Evolutionary conservation across 2,888 invertebrate species (phyloP).

Genomic region (Microctonus aethiopoides): DNA sequence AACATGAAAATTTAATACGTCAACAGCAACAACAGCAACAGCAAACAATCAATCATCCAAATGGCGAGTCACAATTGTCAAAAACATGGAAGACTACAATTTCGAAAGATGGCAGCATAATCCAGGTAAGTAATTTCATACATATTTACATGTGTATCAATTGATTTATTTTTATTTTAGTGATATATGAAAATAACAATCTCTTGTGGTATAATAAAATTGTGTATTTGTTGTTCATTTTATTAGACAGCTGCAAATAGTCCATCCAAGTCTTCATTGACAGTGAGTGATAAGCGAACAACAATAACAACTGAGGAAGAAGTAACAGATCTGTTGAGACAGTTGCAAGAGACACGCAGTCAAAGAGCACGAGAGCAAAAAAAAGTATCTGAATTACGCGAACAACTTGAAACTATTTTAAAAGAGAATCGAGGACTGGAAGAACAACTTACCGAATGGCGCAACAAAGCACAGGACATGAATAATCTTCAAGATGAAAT

Average conservation of each 20-base stretch:
- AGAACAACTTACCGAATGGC: constrained; percentile 75
- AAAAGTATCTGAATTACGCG: constrained; percentile 79
- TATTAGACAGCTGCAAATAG: constrained; percentile 51
- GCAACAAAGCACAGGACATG: constrained; percentile 79
- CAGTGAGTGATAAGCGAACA: constrained; percentile 41
- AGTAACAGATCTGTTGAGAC: constrained; percentile 72
- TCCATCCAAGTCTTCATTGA: constrained; percentile 39
- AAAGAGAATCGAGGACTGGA: constrained; percentile 79
- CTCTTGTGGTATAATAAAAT: not conserved
- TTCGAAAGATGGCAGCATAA: constrained; percentile 59
- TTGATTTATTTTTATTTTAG: not conserved
- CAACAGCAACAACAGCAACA: constrained; percentile 46
- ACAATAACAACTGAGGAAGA: constrained; percentile 59
- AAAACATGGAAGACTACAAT: constrained; percentile 55
- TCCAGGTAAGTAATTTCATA: constrained; percentile 55
- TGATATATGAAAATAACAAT: not conserved
- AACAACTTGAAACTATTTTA: constrained; percentile 78
- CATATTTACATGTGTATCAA: too few relatives aligned
- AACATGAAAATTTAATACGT: constrained; percentile 61
- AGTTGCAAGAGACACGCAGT: constrained; percentile 77
- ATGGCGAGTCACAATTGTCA: constrained; percentile 67
- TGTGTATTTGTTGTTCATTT: not conserved
- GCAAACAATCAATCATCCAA: constrained; percentile 35
- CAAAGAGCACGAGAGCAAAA: constrained; percentile 79
- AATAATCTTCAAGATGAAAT: constrained; percentile 87